Evolutionary conservation across 2,797 vertebrate species (phyloP).

Genomic region (Pithecia hirsuta): DNA sequence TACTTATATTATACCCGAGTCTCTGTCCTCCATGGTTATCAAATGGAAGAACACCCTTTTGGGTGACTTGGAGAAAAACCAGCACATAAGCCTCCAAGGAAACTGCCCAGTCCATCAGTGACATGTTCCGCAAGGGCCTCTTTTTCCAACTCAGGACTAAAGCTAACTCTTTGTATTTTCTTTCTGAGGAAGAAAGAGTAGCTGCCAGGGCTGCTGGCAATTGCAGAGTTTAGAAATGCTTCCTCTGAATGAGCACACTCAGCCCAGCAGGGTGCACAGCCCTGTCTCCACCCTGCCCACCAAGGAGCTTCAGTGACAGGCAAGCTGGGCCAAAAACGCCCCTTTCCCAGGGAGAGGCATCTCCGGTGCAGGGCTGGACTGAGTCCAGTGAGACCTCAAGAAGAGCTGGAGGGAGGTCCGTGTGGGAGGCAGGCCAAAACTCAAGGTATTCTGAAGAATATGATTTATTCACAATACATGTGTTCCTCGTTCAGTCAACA

Average conservation of each 20-base stretch:
- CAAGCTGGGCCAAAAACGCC: fast-evolving
- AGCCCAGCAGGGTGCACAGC: neutral
- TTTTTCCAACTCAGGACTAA: neutral
- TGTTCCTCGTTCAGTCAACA: neutral
- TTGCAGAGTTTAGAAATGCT: neutral
- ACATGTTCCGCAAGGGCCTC: neutral
- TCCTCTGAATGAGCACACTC: neutral
- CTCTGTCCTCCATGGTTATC: neutral
- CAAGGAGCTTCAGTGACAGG: neutral
- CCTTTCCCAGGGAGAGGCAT: neutral
- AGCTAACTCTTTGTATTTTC: neutral
- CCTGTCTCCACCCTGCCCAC: neutral
- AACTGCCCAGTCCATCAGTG: neutral
- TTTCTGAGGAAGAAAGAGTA: neutral
- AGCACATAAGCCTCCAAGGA: neutral
- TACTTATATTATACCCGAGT: neutral
- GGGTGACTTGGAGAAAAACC: slow-evolving; percentile 28
- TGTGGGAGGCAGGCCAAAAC: neutral
- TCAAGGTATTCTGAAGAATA: neutral
- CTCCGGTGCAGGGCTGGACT: neutral
- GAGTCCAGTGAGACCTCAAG: neutral
- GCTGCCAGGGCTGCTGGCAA: neutral
- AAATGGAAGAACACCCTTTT: neutral
- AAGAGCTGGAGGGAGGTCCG: neutral
- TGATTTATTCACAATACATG: neutral